These are phyloP conservation scores for Micoletzkya japonica DNA, from an alignment of 2,888 invertebrate genomes.

Conservation along the genomic window DNA sequence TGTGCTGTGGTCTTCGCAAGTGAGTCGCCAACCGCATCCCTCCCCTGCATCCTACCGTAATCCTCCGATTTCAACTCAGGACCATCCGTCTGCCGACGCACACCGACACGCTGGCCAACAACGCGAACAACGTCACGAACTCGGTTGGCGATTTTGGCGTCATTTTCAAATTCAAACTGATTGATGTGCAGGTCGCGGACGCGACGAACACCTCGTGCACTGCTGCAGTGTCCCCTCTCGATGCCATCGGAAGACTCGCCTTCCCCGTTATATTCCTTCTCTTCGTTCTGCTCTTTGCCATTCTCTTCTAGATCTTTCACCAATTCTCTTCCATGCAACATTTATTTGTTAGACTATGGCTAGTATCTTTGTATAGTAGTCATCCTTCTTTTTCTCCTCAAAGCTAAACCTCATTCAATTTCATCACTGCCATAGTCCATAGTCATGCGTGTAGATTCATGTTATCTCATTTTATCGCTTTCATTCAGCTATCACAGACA, in stretches of 20 bases:
- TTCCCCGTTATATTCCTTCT: conserved; percentile 57
- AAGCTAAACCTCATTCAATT: no score
- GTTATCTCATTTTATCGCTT: no score
- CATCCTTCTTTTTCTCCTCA: no score
- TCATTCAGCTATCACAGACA: no score
- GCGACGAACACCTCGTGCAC: conserved; percentile 19
- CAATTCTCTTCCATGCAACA: not conserved
- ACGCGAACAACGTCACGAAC: conserved; percentile 15
- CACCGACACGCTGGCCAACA: conserved; percentile 11
- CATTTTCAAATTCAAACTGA: no score
- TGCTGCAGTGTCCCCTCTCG: conserved; percentile 38
- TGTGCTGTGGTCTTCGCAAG: conserved; percentile 53
- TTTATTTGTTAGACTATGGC: not conserved
- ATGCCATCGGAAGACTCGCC: conserved; percentile 53
- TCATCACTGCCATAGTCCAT: no score
- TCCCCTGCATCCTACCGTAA: not conserved
- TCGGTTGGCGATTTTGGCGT: not conserved
- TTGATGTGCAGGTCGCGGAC: conserved; percentile 12
- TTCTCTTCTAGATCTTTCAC: conserved; percentile 38
- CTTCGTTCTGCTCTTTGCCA: conserved; percentile 51
- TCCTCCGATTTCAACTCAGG: not conserved
- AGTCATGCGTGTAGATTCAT: no score
- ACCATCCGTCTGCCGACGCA: conserved; percentile 13
- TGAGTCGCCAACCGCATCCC: conserved; percentile 35
- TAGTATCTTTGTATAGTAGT: no score